Evolutionary conservation across 2,113 vertebrate genomes (phyloP), one percentile per base, ranked within the genome.

Genomic region (Paedocypris sp.): DNA sequence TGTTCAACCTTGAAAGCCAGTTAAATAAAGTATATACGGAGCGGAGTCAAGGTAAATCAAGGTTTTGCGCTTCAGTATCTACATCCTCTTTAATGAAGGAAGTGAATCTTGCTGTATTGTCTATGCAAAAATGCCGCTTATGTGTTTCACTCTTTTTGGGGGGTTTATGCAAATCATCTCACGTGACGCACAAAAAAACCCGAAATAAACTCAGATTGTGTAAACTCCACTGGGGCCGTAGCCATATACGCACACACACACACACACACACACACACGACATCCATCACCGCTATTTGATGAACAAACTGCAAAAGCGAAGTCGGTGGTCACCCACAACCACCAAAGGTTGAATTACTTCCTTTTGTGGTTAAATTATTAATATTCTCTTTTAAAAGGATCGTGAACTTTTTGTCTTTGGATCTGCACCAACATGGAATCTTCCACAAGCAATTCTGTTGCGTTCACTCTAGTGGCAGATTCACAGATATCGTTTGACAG

Each of bases 401-500:
- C 41, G 31, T 62, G 68, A 66, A 58, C 63, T 58, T 39, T n/a
- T 51, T 26, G 53, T 52, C 63, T 23, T 16, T 3, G 28, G 42
- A 66, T 28, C 36, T 74, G 75, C 74, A 76, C 71, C 58, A 79
- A 78, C 78, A 41, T 15, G 35, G 33, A 15, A 29, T 22, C 20
- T 12, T 59, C 18, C 39, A 20, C 62, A 28, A 16, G 33, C 67
- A 48, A 74, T 75, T 71, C 72, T 72, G 70, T 73, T 73, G 53
- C 52, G 54, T 68, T 77, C 60, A 69, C 67, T 50, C 77, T 75
- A 80, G 74, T 73, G 75, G 67, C 83, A 68, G 59, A 64, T 70
- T 41, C 20, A 38, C 19, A 67, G 70, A 86, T 84, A 68, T 69
- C 76, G 79, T 72, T 76, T 82, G 86, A 82, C 86, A 80, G 78